phyloP scores from a whole-genome alignment of 2,888 invertebrate genomes.

The Nezara viridula region DNA sequence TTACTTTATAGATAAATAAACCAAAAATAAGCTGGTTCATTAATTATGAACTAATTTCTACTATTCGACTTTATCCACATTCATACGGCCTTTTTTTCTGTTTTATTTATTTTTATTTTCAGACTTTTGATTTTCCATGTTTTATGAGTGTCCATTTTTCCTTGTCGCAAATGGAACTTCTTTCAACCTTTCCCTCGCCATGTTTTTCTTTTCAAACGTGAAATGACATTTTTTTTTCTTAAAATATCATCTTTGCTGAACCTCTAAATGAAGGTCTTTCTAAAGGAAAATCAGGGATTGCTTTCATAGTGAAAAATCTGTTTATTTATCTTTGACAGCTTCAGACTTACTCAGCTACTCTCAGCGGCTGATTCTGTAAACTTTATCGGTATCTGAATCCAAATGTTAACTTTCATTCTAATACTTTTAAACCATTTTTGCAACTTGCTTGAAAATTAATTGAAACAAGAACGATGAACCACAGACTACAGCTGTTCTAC shows the following conservation, averaged over 20 bases:
- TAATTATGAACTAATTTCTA: too few relatives aligned
- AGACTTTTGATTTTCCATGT: not conserved
- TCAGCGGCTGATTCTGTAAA: not conserved
- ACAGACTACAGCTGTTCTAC: too few relatives aligned
- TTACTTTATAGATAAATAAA: too few relatives aligned
- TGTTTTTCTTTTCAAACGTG: not conserved
- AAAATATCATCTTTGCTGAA: not conserved
- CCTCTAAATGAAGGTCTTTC: not conserved
- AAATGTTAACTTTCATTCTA: not conserved
- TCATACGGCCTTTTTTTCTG: too few relatives aligned
- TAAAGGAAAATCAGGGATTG: not conserved
- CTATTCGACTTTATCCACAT: too few relatives aligned
- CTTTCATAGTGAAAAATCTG: not conserved
- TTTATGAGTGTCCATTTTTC: not conserved
- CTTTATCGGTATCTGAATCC: not conserved
- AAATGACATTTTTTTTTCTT: not conserved
- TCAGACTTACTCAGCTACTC: not conserved
- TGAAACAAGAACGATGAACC: too few relatives aligned
- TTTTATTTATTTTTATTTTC: too few relatives aligned
- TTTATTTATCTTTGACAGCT: not conserved
- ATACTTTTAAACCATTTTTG: not conserved
- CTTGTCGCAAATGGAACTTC: not conserved
- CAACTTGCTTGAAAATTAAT: too few relatives aligned
- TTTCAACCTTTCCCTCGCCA: not conserved
- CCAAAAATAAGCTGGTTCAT: too few relatives aligned